Evolutionary conservation across 1,140 invertebrate species (phyloP).

Genomic region (Sycophaga agraensis): DNA sequence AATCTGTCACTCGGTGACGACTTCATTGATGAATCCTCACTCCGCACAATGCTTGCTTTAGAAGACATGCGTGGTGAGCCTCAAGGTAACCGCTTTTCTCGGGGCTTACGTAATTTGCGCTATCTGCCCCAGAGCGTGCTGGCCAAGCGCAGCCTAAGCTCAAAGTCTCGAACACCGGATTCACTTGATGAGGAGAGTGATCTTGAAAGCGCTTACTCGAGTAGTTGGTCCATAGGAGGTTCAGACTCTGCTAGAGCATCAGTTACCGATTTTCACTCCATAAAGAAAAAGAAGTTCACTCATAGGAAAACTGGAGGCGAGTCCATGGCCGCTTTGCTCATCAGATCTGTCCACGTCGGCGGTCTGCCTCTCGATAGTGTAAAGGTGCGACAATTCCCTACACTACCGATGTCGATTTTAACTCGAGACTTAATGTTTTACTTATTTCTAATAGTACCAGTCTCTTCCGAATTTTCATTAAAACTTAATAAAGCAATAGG

Average conservation of each 20-base stretch:
- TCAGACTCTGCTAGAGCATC: constrained; percentile 33
- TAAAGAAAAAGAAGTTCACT: constrained; percentile 52
- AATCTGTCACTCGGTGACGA: constrained; percentile 42
- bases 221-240: constrained; percentile 41
- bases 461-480: too few species aligned
- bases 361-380: constrained; percentile 58
- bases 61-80: constrained; percentile 61
- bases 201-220: constrained; percentile 37
- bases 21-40: constrained; percentile 46
- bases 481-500: too few species aligned
- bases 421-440: too few species aligned
- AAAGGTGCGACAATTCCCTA: too few species aligned
- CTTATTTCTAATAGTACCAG: too few species aligned
- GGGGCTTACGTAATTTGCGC: constrained; percentile 60
- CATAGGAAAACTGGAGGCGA: constrained; percentile 62
- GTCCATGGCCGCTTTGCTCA: constrained; percentile 66
- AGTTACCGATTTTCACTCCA: constrained; percentile 30
- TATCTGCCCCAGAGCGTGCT: constrained; percentile 61
- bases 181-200: constrained; percentile 50
- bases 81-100: constrained; percentile 54
- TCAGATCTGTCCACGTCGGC: constrained; percentile 65
- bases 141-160: constrained; percentile 50
- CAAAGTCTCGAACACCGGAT: constrained; percentile 52
- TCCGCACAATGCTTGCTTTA: constrained; percentile 57
- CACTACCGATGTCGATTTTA: too few species aligned